Conservation (phyloP, 2,113 vertebrate species). For the Myocastor coypus region DNA sequence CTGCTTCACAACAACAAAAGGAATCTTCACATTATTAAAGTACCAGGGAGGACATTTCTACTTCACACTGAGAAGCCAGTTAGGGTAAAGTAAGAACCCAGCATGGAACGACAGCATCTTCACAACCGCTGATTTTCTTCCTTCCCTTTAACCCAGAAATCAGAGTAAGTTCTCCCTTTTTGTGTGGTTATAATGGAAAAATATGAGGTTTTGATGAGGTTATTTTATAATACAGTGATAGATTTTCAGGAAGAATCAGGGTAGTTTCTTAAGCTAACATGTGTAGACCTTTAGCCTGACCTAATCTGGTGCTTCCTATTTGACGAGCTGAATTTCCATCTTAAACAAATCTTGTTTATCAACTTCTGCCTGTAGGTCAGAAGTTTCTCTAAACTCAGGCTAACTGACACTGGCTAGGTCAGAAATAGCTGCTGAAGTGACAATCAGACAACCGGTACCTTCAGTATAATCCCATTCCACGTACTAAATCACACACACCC, state of each 20-base stretch:
- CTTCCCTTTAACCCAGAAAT: background rate
- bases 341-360: background rate
- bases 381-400: background rate
- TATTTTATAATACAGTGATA: background rate
- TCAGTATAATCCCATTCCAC: background rate
- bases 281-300: background rate
- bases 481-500: background rate
- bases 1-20: conserved; percentile 38
- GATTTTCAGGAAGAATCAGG: background rate
- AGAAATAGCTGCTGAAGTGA: background rate
- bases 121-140: background rate
- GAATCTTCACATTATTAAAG: conserved; percentile 40
- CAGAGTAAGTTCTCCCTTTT: background rate
- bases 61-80: background rate
- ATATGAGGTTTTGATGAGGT: background rate
- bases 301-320: background rate
- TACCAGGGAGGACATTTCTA: background rate
- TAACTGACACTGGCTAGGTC: background rate
- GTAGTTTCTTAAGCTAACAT: background rate
- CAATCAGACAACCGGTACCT: background rate
- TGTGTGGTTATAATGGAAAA: background rate
- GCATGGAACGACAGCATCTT: background rate
- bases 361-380: background rate
- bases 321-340: background rate
- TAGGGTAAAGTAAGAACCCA: background rate